Percentiles rank a stretch among this genome's conserved stretches.
Conservation (phyloP, 2,797 vertebrate genomes). For the Melanogrammus aeglefinus region DNA sequence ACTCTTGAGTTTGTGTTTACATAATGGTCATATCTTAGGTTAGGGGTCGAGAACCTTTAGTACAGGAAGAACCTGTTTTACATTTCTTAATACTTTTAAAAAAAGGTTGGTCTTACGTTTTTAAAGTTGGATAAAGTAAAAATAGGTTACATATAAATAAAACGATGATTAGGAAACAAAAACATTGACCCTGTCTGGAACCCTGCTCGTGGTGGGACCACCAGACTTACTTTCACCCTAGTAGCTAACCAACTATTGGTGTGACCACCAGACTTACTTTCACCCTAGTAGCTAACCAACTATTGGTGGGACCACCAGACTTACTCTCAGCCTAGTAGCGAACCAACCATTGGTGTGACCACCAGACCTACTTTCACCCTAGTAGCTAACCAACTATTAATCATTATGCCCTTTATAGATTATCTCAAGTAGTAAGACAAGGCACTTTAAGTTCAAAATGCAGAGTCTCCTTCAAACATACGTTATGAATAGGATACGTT, state of each 20-base stretch:
- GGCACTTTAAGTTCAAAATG: neutral
- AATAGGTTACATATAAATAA: too few relatives aligned
- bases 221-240: neutral
- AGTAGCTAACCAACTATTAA: neutral
- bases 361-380: neutral
- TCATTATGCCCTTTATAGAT: neutral
- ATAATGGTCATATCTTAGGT: neutral
- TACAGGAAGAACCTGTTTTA: too few relatives aligned
- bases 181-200: neutral
- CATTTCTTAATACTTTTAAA: too few relatives aligned
- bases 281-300: neutral
- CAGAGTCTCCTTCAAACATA: neutral
- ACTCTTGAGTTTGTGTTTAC: neutral
- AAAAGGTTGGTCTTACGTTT: too few relatives aligned
- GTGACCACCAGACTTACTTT: neutral
- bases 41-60: too few relatives aligned
- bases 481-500: slow-evolving; percentile 81
- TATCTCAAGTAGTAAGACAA: neutral
- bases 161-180: too few relatives aligned
- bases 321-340: too few relatives aligned
- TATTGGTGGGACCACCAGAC: too few relatives aligned
- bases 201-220: neutral
- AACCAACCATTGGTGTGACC: too few relatives aligned
- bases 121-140: too few relatives aligned
- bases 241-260: neutral